Evolutionary conservation across 2,888 invertebrate species (phyloP).

Genomic region (Tipula vernalis): DNA sequence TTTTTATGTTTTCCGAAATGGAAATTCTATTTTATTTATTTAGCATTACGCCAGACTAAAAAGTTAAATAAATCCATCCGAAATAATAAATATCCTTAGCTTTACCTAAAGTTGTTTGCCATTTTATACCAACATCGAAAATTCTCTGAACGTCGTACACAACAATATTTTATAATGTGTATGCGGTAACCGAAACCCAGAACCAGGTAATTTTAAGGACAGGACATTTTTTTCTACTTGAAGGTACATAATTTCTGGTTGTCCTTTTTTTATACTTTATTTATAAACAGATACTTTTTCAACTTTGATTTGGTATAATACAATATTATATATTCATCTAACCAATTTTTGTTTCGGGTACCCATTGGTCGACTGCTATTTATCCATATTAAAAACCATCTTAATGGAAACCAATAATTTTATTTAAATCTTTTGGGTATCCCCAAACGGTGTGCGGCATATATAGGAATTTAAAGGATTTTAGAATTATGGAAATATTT

Average conservation of each 20-base stretch:
- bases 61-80: not conserved
- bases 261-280: not conserved
- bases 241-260: not conserved
- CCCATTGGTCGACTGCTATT: not conserved
- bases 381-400: not conserved
- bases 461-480: not conserved
- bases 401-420: not conserved
- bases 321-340: not conserved
- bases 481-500: not conserved
- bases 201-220: not conserved
- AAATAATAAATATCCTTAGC: not conserved
- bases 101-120: not conserved
- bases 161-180: not conserved
- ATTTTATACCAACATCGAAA: not conserved
- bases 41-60: not conserved
- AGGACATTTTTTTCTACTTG: not conserved
- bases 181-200: not conserved
- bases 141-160: not conserved
- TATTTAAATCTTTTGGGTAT: constrained; percentile 4
- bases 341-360: not conserved
- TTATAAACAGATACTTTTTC: not conserved
- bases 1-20: not conserved
- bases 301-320: not conserved
- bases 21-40: not conserved
- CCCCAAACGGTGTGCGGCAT: not conserved